Percentiles rank a stretch among this genome's conserved stretches.
phyloP scores from a whole-genome alignment of 1,140 invertebrate species.

The Hirudo medicinalis region DNA sequence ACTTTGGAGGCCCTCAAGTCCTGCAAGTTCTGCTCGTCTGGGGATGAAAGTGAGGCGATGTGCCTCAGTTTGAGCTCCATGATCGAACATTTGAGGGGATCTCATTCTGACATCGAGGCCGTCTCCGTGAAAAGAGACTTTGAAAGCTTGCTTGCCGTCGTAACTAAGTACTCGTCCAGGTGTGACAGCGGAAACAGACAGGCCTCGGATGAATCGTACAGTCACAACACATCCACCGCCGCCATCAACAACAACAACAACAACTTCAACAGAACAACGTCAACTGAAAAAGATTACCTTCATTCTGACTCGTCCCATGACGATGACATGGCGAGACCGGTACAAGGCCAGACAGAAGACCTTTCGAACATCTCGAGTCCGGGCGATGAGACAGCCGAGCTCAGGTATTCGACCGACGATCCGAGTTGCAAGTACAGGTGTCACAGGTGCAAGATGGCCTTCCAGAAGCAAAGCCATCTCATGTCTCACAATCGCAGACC shows the following conservation, averaged over 20 bases:
- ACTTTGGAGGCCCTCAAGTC: not conserved
- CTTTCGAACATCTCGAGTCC: too few relatives aligned
- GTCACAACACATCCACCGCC: not conserved
- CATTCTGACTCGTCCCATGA: not conserved
- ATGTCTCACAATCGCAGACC: slow-evolving; percentile 83
- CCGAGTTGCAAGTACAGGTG: slow-evolving; percentile 81
- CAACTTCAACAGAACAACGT: not conserved
- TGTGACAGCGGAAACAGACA: too few relatives aligned
- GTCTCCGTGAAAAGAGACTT: too few relatives aligned
- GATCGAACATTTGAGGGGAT: not conserved
- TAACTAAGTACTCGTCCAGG: too few relatives aligned
- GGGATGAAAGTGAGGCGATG: not conserved
- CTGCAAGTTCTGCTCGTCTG: not conserved
- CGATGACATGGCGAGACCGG: not conserved
- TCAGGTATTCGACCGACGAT: slow-evolving; percentile 53
- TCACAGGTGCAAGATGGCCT: slow-evolving; percentile 80
- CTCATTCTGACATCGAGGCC: too few relatives aligned
- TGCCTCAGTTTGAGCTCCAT: not conserved
- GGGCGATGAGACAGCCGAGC: not conserved
- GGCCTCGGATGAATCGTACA: not conserved
- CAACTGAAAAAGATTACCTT: not conserved
- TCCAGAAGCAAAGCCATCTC: slow-evolving; percentile 75
- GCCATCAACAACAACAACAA: not conserved
- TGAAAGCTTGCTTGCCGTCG: too few relatives aligned
- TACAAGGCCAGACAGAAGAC: not conserved